Base-by-base conservation (phyloP, 2,797 vertebrate genomes). In the Ceryle rudis region DNA sequence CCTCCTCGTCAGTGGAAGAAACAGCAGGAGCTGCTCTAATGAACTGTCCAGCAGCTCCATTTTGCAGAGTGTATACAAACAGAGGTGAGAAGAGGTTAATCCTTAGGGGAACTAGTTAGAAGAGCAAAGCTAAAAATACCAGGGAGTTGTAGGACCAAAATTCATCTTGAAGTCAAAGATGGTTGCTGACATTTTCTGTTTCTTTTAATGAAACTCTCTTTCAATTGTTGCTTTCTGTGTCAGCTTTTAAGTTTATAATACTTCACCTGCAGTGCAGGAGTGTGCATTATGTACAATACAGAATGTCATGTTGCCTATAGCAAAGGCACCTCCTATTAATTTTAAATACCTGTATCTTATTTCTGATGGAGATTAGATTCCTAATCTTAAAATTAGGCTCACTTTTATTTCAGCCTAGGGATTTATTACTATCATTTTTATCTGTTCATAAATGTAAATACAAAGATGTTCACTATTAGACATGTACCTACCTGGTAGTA, bases 31-130 rank as follows among this genome's bases (percentile, higher is more conserved):
- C 95, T 93, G 78, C 82, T 97, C 93, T 97, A 97, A 96, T 97
- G 94, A 98, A 96, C 95, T 93, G 61, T 95, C 96, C 84, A 39
- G 83, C 86, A 81, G 73, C 80, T 97, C 75, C 51, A 7, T 49
- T 64, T 91, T 95, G 97, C 60, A 92, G 96, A 88, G 82, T 97
- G 78, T 79, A 41, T 89, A 86, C 89, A 97, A 77, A 93, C 87
- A 94, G 93, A 98, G 95, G 94, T 97, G 92, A 97, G 93, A 79
- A 82, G 92, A 97, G 98, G 97, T 98, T 98, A 98, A 97, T 97
- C 96, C 97, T 94, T 87, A 67, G 75, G 96, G 96, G 75, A 93
- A 81, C 72, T 82, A 65, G 58, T 71, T 90, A 82, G 67, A 70
- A 86, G 73, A 75, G 72, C 62, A 89, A 65, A 90, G 26, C 3